These are phyloP conservation scores for Metallyticus violacea DNA, from an alignment of 2,888 invertebrate species.

Conservation along the genomic window DNA sequence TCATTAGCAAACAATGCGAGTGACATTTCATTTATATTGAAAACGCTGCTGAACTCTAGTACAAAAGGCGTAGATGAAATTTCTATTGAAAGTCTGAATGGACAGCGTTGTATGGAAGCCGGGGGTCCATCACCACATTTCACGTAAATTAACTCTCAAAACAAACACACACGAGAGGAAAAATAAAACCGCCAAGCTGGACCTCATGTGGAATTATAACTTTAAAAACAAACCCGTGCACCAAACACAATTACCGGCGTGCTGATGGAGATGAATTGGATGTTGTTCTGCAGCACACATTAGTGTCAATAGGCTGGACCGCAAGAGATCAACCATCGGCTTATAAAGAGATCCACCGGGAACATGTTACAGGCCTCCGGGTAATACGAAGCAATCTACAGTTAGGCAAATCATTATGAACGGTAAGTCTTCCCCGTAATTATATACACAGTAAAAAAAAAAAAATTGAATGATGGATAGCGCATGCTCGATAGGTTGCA, in stretches of 20 bases:
- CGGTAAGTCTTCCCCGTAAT: constrained; percentile 16
- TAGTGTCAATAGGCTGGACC: neutral
- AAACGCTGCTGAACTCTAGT: neutral
- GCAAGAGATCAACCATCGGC: neutral
- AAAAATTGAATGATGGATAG: neutral
- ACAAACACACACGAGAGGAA: neutral
- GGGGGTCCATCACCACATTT: neutral
- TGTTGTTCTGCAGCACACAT: neutral
- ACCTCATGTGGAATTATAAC: constrained; percentile 7
- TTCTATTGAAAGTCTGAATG: constrained; percentile 6
- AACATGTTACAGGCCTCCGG: neutral
- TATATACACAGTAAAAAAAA: neutral
- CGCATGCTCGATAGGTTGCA: neutral
- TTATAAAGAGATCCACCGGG: neutral
- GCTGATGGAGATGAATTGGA: neutral
- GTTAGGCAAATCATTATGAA: constrained; percentile 19
- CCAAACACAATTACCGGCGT: neutral
- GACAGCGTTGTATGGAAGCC: neutral
- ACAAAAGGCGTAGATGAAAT: neutral
- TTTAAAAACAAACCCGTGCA: neutral
- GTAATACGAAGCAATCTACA: constrained; percentile 15
- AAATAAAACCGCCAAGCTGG: neutral
- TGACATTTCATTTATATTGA: constrained; percentile 15
- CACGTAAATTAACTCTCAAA: neutral
- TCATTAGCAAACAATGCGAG: neutral